phyloP scores from a whole-genome alignment of 2,797 vertebrate genomes.

The Danio kyathit region DNA sequence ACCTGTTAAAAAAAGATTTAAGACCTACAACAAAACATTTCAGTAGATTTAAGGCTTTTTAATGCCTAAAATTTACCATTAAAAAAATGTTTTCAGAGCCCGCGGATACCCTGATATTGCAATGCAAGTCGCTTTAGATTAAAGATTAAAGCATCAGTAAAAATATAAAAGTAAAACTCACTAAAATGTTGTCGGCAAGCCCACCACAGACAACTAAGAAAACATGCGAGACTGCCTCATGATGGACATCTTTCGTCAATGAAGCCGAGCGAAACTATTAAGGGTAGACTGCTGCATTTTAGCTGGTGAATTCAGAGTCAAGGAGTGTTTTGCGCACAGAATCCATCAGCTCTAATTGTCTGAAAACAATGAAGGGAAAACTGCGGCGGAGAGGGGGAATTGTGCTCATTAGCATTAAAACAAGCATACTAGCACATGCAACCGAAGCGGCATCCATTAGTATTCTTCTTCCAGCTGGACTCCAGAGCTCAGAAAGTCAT shows the following conservation, averaged over 20 bases:
- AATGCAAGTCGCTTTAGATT: no score
- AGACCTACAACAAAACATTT: no score
- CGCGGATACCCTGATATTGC: no score
- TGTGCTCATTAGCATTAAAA: constrained; percentile 48
- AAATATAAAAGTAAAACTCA: neutral
- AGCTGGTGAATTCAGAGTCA: neutral
- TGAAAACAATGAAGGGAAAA: constrained; percentile 54
- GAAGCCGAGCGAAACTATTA: neutral
- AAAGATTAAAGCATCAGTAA: no score
- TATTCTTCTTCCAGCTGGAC: constrained; percentile 51
- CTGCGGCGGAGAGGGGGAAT: constrained; percentile 21
- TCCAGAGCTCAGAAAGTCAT: constrained; percentile 47
- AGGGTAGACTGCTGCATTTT: neutral
- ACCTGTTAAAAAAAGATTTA: no score
- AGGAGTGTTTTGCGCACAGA: neutral
- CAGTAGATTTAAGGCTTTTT: no score
- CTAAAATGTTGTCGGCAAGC: neutral
- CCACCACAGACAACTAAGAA: constrained; percentile 21
- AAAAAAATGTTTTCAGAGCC: no score
- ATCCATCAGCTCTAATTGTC: constrained; percentile 49
- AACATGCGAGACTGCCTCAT: constrained; percentile 6
- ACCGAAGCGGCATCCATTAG: constrained; percentile 52
- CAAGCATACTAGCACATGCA: constrained; percentile 25
- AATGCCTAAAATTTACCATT: no score
- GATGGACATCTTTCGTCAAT: constrained; percentile 12